These are phyloP conservation scores for Dolomedes plantarius DNA, from an alignment of 2,888 invertebrate species.

Conservation along the genomic window DNA sequence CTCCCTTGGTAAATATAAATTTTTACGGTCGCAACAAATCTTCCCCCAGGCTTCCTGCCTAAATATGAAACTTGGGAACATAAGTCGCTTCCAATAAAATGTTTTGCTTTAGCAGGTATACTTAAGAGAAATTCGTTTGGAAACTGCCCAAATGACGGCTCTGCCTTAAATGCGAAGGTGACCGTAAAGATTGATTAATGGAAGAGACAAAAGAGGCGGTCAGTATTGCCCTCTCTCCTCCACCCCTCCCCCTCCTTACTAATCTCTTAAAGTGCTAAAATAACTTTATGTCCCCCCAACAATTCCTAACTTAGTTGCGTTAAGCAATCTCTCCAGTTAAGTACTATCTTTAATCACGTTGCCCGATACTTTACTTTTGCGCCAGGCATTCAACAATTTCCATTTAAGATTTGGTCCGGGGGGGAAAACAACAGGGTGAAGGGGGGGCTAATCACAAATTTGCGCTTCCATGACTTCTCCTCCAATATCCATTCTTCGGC, in stretches of 20 bases:
- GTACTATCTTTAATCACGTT: conserved; percentile 66
- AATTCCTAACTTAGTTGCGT: conserved; percentile 64
- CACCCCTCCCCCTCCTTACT: conserved; percentile 27
- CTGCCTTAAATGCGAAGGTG: conserved; percentile 17
- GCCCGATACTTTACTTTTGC: conserved; percentile 68
- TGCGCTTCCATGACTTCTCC: conserved; percentile 66
- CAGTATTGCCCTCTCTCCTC: not conserved
- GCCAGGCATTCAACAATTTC: conserved; percentile 62
- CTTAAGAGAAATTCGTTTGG: conserved; percentile 41
- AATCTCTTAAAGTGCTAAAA: conserved; percentile 70
- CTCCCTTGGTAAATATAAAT: conserved; percentile 5
- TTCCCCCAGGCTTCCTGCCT: not conserved
- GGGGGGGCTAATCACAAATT: conserved; percentile 62
- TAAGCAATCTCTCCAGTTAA: conserved; percentile 64
- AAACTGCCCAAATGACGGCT: conserved; percentile 31
- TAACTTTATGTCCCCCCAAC: conserved; percentile 65
- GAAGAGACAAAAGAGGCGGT: conserved; percentile 46
- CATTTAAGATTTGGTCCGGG: conserved; percentile 52
- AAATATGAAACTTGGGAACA: not conserved
- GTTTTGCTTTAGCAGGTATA: conserved; percentile 46
- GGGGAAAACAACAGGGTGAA: not conserved
- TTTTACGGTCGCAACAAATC: not conserved
- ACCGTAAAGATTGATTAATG: conserved; percentile 68
- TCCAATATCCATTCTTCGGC: conserved; percentile 62
- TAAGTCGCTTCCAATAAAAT: conserved; percentile 52